Conservation (phyloP, 2,797 vertebrate species). For the Mus minutoides region DNA sequence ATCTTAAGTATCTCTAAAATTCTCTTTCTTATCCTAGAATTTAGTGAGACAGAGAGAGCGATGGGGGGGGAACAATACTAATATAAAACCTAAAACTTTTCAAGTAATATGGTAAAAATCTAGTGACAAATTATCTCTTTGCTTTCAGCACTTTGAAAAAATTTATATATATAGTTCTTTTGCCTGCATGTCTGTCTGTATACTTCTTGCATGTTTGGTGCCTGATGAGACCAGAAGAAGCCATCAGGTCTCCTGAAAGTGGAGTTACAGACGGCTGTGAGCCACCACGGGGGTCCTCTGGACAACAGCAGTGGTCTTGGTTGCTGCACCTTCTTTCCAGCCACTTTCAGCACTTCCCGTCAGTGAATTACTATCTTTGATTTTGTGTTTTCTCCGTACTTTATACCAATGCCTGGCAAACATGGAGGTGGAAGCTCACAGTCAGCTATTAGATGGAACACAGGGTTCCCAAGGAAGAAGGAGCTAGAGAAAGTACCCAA, state of each 20-base stretch:
- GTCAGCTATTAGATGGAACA: too few species aligned
- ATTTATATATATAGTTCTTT: not conserved
- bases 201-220: not conserved
- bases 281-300: not conserved
- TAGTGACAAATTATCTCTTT: not conserved
- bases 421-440: too few species aligned
- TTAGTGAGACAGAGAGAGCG: not conserved
- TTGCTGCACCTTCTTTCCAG: not conserved
- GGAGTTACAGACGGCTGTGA: not conserved
- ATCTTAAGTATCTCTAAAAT: not conserved
- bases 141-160: not conserved
- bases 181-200: not conserved
- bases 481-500: too few species aligned
- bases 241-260: not conserved
- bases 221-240: not conserved
- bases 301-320: not conserved
- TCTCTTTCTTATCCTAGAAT: not conserved
- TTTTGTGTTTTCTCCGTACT: not conserved
- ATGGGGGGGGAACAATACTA: not conserved
- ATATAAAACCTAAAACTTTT: constrained; percentile 43
- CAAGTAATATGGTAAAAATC: constrained; percentile 29
- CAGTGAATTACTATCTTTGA: not conserved
- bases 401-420: too few species aligned
- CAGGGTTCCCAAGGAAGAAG: too few species aligned
- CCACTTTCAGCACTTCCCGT: not conserved